A percentile compares a stretch with the other conserved stretches of the same genome.
Evolutionary conservation across 2,797 vertebrate species (phyloP).

Genomic region (Sebastes glaucus): DNA sequence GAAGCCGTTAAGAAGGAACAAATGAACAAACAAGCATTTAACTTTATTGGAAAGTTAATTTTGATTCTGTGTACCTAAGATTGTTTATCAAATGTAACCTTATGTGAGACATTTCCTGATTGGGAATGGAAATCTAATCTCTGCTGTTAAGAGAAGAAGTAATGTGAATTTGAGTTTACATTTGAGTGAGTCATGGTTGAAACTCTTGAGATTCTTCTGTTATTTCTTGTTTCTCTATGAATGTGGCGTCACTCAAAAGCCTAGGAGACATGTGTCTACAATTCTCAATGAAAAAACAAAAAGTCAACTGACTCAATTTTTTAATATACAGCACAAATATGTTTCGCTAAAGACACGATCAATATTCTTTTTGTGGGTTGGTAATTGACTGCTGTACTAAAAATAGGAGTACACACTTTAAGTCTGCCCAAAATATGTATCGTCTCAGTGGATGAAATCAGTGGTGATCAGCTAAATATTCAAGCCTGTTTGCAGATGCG

Average conservation of each 20-base stretch:
- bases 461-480: not conserved
- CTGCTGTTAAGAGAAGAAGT: not conserved
- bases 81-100: not conserved
- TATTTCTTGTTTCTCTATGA: not conserved
- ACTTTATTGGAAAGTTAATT: not conserved
- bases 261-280: not conserved
- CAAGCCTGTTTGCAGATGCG: not conserved
- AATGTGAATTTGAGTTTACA: not conserved
- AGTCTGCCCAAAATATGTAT: not conserved
- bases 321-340: slow-evolving; percentile 2
- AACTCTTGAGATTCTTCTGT: not conserved
- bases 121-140: not conserved
- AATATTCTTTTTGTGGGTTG: slow-evolving; percentile 14
- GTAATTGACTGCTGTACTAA: slow-evolving; percentile 23
- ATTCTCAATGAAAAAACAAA: slow-evolving; percentile 26
- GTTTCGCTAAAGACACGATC: slow-evolving; percentile 8
- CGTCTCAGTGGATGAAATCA: not conserved
- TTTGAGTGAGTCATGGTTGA: slow-evolving; percentile 11
- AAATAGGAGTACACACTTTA: not conserved
- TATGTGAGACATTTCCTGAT: not conserved
- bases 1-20: not conserved
- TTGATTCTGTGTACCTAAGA: not conserved
- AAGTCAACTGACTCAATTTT: slow-evolving; percentile 5
- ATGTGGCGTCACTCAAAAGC: slow-evolving; percentile 5
- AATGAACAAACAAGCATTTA: not conserved